Base-by-base conservation (phyloP, 1,140 invertebrate genomes). In the Leptopilina clavipes region DNA sequence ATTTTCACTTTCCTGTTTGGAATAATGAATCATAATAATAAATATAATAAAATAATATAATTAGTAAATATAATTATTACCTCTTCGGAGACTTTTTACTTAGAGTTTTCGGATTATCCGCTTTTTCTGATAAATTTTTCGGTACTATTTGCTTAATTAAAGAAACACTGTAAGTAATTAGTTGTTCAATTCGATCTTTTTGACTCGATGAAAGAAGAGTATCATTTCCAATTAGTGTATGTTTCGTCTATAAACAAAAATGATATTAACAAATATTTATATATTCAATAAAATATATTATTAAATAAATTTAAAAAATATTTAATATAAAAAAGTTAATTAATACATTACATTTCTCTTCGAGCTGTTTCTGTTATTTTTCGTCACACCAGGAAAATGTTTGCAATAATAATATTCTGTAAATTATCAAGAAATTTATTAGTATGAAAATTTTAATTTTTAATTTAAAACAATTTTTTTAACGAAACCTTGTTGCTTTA, bases 401-500 rank as follows among this genome's bases (percentile, higher is more conserved):
- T 17, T 14, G 10, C n/a, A n/a, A 52, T 52, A 7, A 59, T 52
- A 48, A 44, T 43, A 18, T 48, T 71, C 40, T 56, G n/a, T 3
- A 22, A 70, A 45, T 52, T 40, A 11, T 8, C 17, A 12, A 18
- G 48, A 1, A 40, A 48, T 9, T 54, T 11, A 71, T 19, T 1
- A 48, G 54, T 2, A 73, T 48, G 14, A 14, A 48, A 14, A 14
- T 44, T 31, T 40, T 40, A 7, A 9, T 40, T 18, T 10, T 43
- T 71, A 43, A 18, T 17, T 17, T 43, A 12, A 14, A 40, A 7
- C 8, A n/a, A 31, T 52, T 52, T 52, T 52, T 45, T 48, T 48
- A 25, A 52, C 37, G 12, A 0, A 54, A 81, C 81, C 81, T 74
- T 81, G 54, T 0, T 65, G 10, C 14, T 78, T 22, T 7, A 81